A percentile compares a stretch with the other conserved stretches of the same genome.
phyloP scores from a whole-genome alignment of 2,797 vertebrate genomes.

The Streptopelia turtur region DNA sequence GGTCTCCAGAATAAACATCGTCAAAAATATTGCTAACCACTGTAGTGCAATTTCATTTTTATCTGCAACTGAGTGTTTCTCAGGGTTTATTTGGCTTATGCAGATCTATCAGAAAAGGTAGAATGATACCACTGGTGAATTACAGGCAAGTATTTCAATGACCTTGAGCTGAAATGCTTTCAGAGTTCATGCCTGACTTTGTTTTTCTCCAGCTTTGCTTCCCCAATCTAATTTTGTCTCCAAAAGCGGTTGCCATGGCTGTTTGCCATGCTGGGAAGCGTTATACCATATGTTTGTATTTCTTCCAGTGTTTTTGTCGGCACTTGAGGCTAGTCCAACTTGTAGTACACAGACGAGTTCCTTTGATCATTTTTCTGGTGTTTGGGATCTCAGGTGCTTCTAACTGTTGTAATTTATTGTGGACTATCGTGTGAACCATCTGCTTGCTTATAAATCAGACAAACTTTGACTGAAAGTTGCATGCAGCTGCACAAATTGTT shows the following conservation, averaged over 20 bases:
- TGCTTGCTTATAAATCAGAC: conserved; percentile 67
- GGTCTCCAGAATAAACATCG: not conserved
- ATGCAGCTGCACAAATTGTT: conserved; percentile 26
- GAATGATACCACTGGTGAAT: not conserved
- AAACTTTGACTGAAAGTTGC: conserved; percentile 64
- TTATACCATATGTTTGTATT: conserved; percentile 44
- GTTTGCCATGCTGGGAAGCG: conserved; percentile 52
- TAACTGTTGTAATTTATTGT: conserved; percentile 73
- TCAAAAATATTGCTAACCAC: not conserved
- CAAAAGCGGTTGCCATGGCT: conserved; percentile 46
- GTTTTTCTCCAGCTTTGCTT: conserved; percentile 42
- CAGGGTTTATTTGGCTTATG: not conserved
- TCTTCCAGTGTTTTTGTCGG: conserved; percentile 43
- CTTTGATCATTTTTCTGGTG: conserved; percentile 39
- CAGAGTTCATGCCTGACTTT: conserved; percentile 50
- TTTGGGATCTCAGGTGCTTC: conserved; percentile 53
- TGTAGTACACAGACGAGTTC: not conserved
- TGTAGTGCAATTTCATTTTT: not conserved
- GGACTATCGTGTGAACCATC: conserved; percentile 63
- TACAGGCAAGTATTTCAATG: not conserved
- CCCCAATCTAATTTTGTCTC: conserved; percentile 56
- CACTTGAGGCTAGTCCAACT: conserved; percentile 12
- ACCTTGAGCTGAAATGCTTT: conserved; percentile 52
- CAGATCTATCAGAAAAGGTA: conserved; percentile 4
- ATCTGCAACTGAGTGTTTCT: not conserved